phyloP scores from a whole-genome alignment of 35 echinoderm and acorn worm genomes.

The Ophioderma brevispina region DNA sequence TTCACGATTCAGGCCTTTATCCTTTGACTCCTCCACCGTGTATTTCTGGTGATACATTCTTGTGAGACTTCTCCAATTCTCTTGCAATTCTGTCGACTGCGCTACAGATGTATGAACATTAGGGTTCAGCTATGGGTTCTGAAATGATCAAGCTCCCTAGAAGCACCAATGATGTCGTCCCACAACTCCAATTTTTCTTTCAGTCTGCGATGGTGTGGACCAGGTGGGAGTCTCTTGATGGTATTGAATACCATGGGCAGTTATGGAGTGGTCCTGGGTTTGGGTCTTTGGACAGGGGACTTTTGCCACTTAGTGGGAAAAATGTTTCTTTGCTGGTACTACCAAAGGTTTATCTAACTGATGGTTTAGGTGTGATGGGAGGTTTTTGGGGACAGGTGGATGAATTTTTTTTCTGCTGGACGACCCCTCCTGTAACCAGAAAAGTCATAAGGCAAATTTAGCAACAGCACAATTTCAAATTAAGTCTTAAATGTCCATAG shows the following conservation, averaged over 20 bases:
- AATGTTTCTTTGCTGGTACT: neutral
- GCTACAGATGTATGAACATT: no score
- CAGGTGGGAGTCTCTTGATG: no score
- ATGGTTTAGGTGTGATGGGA: slow-evolving; percentile 18
- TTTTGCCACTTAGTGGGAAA: neutral
- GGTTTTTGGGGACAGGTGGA: neutral
- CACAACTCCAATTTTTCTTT: neutral
- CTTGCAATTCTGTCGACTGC: no score
- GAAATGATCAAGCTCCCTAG: neutral
- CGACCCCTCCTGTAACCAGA: neutral
- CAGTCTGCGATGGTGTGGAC: neutral
- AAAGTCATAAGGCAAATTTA: neutral
- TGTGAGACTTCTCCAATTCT: no score
- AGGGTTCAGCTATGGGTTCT: no score
- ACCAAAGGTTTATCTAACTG: neutral
- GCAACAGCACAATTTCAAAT: neutral
- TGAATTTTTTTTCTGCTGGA: neutral
- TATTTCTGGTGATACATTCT: no score
- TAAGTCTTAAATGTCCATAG: neutral
- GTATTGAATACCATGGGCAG: neutral
- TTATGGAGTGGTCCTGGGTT: neutral
- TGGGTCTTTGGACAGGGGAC: neutral
- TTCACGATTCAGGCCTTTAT: no score
- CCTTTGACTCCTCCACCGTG: no score
- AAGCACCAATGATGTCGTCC: neutral